Percentiles rank a stretch among this genome's conserved stretches.
phyloP scores from a whole-genome alignment of 2,888 invertebrate genomes.

The Lacanobia wlatinum region DNA sequence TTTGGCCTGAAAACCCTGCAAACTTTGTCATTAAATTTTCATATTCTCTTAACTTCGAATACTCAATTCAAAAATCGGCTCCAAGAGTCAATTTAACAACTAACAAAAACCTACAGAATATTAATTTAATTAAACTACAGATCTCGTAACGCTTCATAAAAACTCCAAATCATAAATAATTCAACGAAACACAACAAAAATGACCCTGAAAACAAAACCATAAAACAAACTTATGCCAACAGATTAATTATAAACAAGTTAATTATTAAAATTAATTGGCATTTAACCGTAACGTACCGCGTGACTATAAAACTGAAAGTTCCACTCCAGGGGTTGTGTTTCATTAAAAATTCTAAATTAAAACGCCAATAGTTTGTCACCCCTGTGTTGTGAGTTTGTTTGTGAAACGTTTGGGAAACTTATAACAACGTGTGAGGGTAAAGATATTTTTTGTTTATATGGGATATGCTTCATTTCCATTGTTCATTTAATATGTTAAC shows the following conservation, averaged over 20 bases:
- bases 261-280: constrained; percentile 63
- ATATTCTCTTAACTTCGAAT: too few species aligned
- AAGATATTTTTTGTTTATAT: neutral
- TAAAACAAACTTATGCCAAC: constrained; percentile 40
- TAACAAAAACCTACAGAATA: neutral
- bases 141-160: neutral
- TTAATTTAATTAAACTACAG: neutral
- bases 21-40: too few species aligned
- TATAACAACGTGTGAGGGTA: neutral
- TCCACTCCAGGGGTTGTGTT: constrained; percentile 50
- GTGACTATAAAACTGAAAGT: constrained; percentile 64
- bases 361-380: constrained; percentile 67
- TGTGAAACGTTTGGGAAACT: constrained; percentile 3
- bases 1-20: too few species aligned
- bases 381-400: constrained; percentile 39
- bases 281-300: constrained; percentile 51
- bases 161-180: constrained; percentile 21
- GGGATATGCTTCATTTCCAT: too few species aligned
- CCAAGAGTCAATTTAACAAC: too few species aligned
- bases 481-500: neutral
- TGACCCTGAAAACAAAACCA: neutral
- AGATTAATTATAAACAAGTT: constrained; percentile 64
- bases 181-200: neutral
- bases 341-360: constrained; percentile 76
- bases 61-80: too few species aligned